Evolutionary conservation across 1,140 invertebrate species (phyloP).

Genomic region (Diorhabda elongata): DNA sequence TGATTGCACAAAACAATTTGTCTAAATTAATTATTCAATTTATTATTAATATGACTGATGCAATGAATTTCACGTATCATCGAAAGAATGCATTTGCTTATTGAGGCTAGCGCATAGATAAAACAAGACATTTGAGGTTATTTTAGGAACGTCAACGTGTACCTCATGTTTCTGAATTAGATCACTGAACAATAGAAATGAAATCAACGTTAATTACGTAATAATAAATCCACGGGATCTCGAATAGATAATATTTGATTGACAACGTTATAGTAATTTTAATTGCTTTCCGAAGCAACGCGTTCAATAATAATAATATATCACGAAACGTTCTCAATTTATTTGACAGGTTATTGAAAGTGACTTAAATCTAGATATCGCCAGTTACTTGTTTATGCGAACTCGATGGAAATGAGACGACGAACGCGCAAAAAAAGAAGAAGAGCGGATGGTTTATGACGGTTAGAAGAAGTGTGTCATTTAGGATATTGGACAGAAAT

Average conservation of each 20-base stretch:
- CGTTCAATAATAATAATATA: constrained; percentile 22
- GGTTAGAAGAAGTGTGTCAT: constrained; percentile 1
- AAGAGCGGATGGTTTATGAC: constrained; percentile 7
- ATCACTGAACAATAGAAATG: too few species aligned
- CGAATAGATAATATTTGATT: background rate
- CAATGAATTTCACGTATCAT: too few species aligned
- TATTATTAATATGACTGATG: too few species aligned
- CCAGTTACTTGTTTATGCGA: constrained; percentile 6
- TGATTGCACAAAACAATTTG: too few species aligned
- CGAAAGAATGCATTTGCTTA: too few species aligned
- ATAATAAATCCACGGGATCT: background rate
- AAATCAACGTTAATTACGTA: background rate
- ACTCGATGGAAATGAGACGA: constrained; percentile 9
- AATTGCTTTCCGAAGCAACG: constrained; percentile 16
- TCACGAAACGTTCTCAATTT: constrained; percentile 18
- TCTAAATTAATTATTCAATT: too few species aligned
- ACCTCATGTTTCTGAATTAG: too few species aligned
- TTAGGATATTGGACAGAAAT: background rate
- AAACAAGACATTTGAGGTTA: too few species aligned
- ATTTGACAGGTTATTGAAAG: constrained; percentile 21
- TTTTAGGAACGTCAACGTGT: too few species aligned
- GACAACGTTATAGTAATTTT: constrained; percentile 17
- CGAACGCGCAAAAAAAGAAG: background rate
- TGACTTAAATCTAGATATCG: constrained; percentile 18
- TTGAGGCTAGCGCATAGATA: too few species aligned